Base-by-base conservation (phyloP, 2,113 vertebrate genomes). In the Odocoileus hemionus region DNA sequence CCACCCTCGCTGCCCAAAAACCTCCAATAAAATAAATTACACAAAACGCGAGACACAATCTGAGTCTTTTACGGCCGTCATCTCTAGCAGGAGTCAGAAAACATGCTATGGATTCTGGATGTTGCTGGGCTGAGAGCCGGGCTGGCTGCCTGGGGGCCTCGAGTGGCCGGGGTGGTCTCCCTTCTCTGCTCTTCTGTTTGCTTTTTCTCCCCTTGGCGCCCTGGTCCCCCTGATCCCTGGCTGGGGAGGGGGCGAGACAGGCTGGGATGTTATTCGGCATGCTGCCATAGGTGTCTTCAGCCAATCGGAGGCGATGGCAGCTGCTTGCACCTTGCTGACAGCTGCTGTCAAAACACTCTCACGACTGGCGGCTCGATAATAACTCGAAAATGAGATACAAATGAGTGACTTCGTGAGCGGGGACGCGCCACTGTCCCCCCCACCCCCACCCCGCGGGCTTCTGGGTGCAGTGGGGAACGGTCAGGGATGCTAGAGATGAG, bases 321-420 rank as follows among this genome's bases (percentile, higher is more conserved):
- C 67, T 2, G 7, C 97, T 86, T 86, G 95, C 88, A 96, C 97
- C 97, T 98, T 76, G 92, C 98, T 96, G 98, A 98, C 98, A 98
- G 98, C 95, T 86, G 96, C 98, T 89, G 82, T 97, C 97, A 97
- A 96, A 55, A 85, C 82, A 97, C 95, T 19, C 91, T 86, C 93
- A 82, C 98, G 58, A 97, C 84, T 16, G 4, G 87, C 11, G 45
- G 95, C 98, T 98, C 17, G 97, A 96, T 78, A 96, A 97, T 97
- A 97, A 98, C 91, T 96, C 14, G 98, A 98, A 98, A 61, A 92
- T 25, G 64, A 98, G 98, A 98, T 85, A 97, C 97, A 98, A 98
- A 98, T 5, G 28, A 97, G 96, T 25, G 97, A 95, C 60, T 39
- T 43, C 9, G 3, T 25, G 60, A 95, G 92, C 36, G 95, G 93